Percentiles rank a stretch among this genome's conserved stretches.
Evolutionary conservation across 2,797 vertebrate genomes (phyloP).

Genomic region (Peromyscus nudipes): DNA sequence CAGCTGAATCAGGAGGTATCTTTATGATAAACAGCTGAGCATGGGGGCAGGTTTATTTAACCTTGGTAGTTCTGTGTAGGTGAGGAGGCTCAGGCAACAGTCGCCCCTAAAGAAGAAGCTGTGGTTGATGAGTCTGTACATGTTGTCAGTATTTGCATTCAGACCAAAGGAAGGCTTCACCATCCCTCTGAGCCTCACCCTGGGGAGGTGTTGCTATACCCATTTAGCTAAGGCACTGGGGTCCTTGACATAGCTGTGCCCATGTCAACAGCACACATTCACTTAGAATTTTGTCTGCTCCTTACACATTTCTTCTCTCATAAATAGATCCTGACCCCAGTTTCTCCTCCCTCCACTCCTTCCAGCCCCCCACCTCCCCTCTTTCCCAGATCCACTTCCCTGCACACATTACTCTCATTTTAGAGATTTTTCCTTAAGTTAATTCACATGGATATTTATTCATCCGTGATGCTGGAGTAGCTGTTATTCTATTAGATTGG

Average conservation of each 20-base stretch:
- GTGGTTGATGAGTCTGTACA: not conserved
- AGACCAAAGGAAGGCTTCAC: no score
- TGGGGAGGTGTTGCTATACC: not conserved
- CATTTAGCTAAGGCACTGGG: not conserved
- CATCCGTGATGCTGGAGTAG: not conserved
- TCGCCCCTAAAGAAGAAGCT: not conserved
- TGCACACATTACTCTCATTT: not conserved
- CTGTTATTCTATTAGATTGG: not conserved
- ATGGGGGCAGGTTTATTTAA: not conserved
- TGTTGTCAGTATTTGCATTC: not conserved
- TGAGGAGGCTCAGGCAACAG: not conserved
- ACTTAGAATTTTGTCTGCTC: not conserved
- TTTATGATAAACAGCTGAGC: not conserved
- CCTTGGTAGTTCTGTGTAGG: not conserved
- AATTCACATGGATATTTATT: not conserved
- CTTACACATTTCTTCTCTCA: not conserved
- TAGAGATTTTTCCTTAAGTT: conserved; percentile 9
- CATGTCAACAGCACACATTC: not conserved
- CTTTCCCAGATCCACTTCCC: not conserved
- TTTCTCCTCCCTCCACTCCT: not conserved
- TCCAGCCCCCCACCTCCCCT: not conserved
- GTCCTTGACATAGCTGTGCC: not conserved
- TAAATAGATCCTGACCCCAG: not conserved
- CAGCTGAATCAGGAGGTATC: not conserved
- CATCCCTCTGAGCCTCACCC: not conserved